These are phyloP conservation scores for Thereva unica DNA, from an alignment of 2,888 invertebrate species.

Conservation along the genomic window DNA sequence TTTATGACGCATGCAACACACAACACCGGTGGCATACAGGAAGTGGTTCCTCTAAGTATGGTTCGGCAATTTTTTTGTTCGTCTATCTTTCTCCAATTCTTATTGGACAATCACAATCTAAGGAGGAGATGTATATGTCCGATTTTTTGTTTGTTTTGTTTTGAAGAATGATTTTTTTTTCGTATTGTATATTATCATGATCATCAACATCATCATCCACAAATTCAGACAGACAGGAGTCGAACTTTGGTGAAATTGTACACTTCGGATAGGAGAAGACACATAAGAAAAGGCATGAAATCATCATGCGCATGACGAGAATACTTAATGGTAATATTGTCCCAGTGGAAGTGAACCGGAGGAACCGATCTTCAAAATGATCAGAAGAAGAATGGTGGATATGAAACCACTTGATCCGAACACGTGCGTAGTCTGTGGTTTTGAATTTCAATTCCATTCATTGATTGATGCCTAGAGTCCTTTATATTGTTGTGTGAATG, in stretches of 20 bases:
- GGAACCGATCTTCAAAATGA: not conserved
- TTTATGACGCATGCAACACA: slow-evolving; percentile 31
- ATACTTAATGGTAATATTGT: not conserved
- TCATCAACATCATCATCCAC: too few relatives aligned
- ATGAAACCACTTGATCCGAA: slow-evolving; percentile 37
- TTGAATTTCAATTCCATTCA: slow-evolving; percentile 40
- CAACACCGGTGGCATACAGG: slow-evolving; percentile 36
- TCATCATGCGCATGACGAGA: too few relatives aligned
- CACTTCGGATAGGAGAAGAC: not conserved
- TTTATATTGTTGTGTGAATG: too few relatives aligned
- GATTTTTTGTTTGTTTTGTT: not conserved
- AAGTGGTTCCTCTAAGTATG: slow-evolving; percentile 36
- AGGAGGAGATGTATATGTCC: too few relatives aligned
- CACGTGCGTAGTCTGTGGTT: slow-evolving; percentile 38
- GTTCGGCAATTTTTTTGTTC: not conserved
- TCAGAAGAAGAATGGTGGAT: not conserved
- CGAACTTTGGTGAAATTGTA: too few relatives aligned
- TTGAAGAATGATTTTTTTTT: not conserved
- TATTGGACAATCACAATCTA: too few relatives aligned
- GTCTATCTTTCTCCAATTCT: not conserved
- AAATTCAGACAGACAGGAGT: too few relatives aligned
- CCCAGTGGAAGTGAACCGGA: not conserved
- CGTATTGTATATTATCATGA: too few relatives aligned
- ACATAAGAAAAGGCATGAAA: not conserved
- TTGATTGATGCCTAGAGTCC: not conserved